Percentiles rank a stretch among this genome's conserved stretches.
Conservation (phyloP, 2,113 vertebrate species). For the Neoarius graeffei region DNA sequence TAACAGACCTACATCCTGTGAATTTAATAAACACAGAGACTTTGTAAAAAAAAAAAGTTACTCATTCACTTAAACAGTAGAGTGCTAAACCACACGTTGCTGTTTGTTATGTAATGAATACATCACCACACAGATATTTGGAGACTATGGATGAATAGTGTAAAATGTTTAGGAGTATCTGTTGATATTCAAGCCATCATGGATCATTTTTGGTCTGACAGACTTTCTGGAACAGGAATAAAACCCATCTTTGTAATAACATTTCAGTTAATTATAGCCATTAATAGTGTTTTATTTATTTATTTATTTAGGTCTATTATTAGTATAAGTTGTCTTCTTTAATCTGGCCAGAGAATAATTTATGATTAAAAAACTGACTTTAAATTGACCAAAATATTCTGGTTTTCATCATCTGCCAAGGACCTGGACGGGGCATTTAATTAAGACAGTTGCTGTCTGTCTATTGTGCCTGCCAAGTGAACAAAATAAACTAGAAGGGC, state of each 20-base stretch:
- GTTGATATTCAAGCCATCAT: not conserved
- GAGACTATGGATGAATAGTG: not conserved
- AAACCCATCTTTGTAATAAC: not conserved
- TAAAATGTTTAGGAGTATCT: not conserved
- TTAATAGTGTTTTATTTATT: not conserved
- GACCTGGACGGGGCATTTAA: slow-evolving; percentile 4
- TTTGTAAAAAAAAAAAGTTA: not conserved
- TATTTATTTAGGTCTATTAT: not conserved
- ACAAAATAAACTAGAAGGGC: not conserved
- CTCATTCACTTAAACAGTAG: not conserved
- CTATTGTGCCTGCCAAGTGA: not conserved
- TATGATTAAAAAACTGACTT: not conserved
- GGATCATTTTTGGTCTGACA: not conserved
- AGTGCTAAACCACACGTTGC: not conserved
- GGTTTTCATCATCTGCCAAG: slow-evolving; percentile 8
- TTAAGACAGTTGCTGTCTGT: slow-evolving; percentile 7
- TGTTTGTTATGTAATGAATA: slow-evolving; percentile 7
- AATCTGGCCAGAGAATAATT: not conserved
- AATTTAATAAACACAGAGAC: not conserved
- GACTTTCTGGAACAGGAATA: not conserved
- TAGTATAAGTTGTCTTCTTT: not conserved
- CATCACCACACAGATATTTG: not conserved
- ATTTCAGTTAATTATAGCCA: not conserved
- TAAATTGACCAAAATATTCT: not conserved
- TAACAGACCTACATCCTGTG: not conserved